Evolutionary conservation across 2,888 invertebrate species (phyloP).

Genomic region (Dendrolimus pini): DNA sequence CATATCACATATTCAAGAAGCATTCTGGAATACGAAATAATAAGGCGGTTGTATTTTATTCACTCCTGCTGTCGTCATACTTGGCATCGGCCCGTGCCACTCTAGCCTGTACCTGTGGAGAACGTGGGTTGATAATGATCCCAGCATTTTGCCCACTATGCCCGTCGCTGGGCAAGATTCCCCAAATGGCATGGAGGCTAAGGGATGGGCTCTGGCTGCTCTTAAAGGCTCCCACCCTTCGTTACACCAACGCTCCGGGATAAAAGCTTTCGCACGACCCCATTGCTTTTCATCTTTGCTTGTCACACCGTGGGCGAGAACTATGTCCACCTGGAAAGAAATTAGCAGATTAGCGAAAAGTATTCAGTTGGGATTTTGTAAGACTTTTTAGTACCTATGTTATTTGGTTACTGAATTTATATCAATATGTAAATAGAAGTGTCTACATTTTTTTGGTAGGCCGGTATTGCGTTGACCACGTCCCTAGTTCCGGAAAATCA

Average conservation of each 20-base stretch:
- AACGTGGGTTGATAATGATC: conserved; percentile 39
- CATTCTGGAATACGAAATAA: conserved; percentile 62
- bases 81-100: conserved; percentile 59
- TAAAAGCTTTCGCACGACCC: conserved; percentile 55
- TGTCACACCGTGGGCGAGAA: conserved; percentile 57
- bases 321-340: conserved; percentile 54
- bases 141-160: conserved; percentile 44
- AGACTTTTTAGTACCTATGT: too few relatives aligned
- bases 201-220: conserved; percentile 49
- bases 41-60: conserved; percentile 58
- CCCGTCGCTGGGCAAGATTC: conserved; percentile 54
- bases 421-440: too few relatives aligned
- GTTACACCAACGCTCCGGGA: conserved; percentile 60
- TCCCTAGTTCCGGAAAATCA: too few relatives aligned
- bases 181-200: conserved; percentile 55
- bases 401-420: too few relatives aligned
- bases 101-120: conserved; percentile 59
- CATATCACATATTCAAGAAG: conserved; percentile 25
- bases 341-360: too few relatives aligned
- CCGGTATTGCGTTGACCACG: too few relatives aligned
- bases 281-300: conserved; percentile 57
- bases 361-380: too few relatives aligned
- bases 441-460: too few relatives aligned
- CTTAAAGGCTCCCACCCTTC: conserved; percentile 50
- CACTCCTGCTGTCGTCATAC: conserved; percentile 42